A percentile compares a stretch with the other conserved stretches of the same genome.
These are phyloP conservation scores for Bubo bubo DNA, from an alignment of 2,113 vertebrate species.

Conservation along the genomic window DNA sequence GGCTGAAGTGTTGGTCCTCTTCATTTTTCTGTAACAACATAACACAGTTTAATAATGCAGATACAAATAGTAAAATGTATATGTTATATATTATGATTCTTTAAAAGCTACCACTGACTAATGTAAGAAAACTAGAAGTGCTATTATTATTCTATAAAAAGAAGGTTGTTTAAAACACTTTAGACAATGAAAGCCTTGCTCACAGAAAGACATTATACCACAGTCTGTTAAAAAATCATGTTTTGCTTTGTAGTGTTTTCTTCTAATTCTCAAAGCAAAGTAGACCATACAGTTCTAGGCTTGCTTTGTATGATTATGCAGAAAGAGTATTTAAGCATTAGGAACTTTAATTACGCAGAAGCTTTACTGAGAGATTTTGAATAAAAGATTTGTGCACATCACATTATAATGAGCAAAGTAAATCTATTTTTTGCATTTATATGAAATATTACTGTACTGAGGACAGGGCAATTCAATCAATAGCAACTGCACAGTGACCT, in stretches of 20 bases:
- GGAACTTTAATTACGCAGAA: conserved; percentile 46
- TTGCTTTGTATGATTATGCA: conserved; percentile 36
- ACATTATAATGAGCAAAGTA: not conserved
- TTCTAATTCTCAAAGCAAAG: conserved; percentile 36
- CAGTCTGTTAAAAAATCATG: not conserved
- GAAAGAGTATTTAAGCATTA: conserved; percentile 36
- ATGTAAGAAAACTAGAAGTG: not conserved
- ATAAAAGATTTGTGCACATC: conserved; percentile 25
- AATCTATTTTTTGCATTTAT: not conserved
- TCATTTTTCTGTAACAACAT: not conserved
- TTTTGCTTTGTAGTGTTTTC: conserved; percentile 23
- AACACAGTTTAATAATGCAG: not conserved
- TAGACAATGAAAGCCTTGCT: not conserved
- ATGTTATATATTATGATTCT: not conserved
- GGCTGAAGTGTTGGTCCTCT: not conserved
- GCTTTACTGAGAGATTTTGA: conserved; percentile 44
- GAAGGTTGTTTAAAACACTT: conserved; percentile 1
- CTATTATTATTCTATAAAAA: not conserved
- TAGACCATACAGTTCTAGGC: not conserved
- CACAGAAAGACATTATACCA: not conserved
- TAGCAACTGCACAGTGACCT: not conserved
- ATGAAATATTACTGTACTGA: not conserved
- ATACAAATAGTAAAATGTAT: not conserved
- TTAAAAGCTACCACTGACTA: not conserved
- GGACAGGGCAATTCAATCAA: not conserved